Evolutionary conservation across 2,113 vertebrate species (phyloP), one percentile per base, ranked within the genome.

Genomic region (Grammomys surdaster): DNA sequence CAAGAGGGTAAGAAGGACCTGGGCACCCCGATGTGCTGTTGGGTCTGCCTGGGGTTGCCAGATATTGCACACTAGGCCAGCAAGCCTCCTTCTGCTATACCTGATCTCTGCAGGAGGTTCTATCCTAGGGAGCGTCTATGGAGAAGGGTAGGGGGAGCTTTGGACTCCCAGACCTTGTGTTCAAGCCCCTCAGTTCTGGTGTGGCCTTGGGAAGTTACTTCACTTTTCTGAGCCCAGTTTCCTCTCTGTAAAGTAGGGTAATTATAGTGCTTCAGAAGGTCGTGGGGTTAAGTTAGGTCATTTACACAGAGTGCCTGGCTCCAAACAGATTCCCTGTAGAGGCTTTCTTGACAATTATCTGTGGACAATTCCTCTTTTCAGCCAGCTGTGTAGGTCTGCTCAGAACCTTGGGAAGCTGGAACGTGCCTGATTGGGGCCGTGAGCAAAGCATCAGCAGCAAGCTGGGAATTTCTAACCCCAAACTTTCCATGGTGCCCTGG

Each of bases 1-100:
- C 99, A 99, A 97, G 99, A 99, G n/a, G 99, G 99, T 99, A 97
- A 96, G 99, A n/a, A 19, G 67, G 43, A 73, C 56, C 16, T 1
- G 24, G 33, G n/a, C 7, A 5, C 65, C 70, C 17, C 43, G 36
- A 0, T n/a, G 60, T 16, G 43, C 0, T 11, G 85, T 26, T 0
- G 0, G 63, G 73, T n/a, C 77, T 19, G 70, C 31, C 11, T 6
- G 9, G 13, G 75, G 28, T 69, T 7, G 54, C 31, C 19, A 8
- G 78, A 65, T 4, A 7, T 81, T 70, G 31, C 24, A 33, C 58
- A n/a, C 78, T 20, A 60, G 65, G 33, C 54, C 46, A 31, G 40
- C 17, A 72, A 81, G n/a, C 33, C 9, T 11, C 72, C 48, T 73
- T 67, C 20, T 33, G 10, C 2, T 43, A 43, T 0, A 24, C 69